Conservation (phyloP, 2,797 vertebrate genomes). For the Crocidura indochinensis region DNA sequence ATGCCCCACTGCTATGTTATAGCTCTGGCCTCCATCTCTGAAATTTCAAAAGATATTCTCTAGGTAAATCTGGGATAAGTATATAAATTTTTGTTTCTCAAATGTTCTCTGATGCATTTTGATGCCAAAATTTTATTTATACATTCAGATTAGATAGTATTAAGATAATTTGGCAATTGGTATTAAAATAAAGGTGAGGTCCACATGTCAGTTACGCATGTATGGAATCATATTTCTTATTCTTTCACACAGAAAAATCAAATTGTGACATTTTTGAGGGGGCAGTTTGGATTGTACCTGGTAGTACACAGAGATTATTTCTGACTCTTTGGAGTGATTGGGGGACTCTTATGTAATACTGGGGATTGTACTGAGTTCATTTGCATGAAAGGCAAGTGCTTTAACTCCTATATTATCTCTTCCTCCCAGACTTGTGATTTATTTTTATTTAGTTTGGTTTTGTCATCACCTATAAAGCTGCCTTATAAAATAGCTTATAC, state of each 20-base stretch:
- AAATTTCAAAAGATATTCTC: neutral
- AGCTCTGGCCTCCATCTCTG: neutral
- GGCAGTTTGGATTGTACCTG: too few relatives aligned
- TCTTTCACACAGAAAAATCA: slow-evolving; percentile 15
- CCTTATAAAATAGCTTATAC: neutral
- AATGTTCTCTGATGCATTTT: slow-evolving; percentile 12
- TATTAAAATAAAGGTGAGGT: neutral
- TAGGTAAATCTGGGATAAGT: neutral
- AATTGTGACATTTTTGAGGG: too few relatives aligned
- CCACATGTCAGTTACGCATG: neutral
- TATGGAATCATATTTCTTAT: neutral
- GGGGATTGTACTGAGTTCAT: too few relatives aligned
- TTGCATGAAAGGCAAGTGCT: too few relatives aligned
- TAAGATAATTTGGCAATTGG: neutral
- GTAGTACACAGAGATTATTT: too few relatives aligned
- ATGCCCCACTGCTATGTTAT: too few relatives aligned
- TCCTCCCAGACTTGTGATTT: too few relatives aligned
- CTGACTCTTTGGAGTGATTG: too few relatives aligned
- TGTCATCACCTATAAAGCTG: neutral
- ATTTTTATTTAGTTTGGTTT: neutral
- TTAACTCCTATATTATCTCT: too few relatives aligned
- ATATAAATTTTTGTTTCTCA: neutral
- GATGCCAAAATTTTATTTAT: neutral
- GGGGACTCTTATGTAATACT: too few relatives aligned
- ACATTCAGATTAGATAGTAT: neutral